Evolutionary conservation across 2,888 invertebrate species (phyloP), one percentile per base, ranked within the genome.

Genomic region (Hedychridium roseum): DNA sequence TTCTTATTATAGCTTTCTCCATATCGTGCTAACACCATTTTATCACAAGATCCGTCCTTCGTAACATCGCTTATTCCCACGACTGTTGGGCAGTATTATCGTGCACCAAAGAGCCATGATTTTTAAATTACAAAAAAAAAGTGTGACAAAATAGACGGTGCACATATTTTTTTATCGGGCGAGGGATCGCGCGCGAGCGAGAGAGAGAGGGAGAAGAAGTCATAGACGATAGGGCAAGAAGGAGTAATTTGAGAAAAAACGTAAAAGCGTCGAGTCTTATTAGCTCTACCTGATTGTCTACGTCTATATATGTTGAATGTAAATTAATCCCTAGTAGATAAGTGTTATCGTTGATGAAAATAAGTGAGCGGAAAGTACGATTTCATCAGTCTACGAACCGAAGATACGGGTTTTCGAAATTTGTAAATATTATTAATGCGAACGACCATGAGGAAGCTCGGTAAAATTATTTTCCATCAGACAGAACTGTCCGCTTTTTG

Each of bases 281-380:
- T 60, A 63, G 57, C 44, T 58, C 54, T 59, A 65, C 53, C 48
- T 67, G 60, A 60, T 47, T 67, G 60, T 68, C 50, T n/a, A n/a
- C n/a, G n/a, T n/a, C n/a, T 68, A 69, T 70, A 57, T 50, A 65
- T 70, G 70, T 70, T 69, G 54, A 59, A 52, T 68, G 68, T 70
- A 65, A 60, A 71, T 69, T 70, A 69, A 64, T 40, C 53, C 45
- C 39, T 63, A 63, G 51, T 34, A 34, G 32, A 43, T 68, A 62
- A 66, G 55, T 49, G 63, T 62, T 68, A 63, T 43, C 35, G 45
- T 9, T 31, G 31, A 5, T 30, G 5, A 14, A 14, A 30, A 30
- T 5, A 16, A 14, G n/a, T 14, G 40, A 15, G 40, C 3, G 28
- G 1, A 2, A 1, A 27, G 4, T 12, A 28, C 5, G n/a, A n/a